These are phyloP conservation scores for Ips typographus DNA, from an alignment of 1,140 invertebrate species.

Conservation along the genomic window DNA sequence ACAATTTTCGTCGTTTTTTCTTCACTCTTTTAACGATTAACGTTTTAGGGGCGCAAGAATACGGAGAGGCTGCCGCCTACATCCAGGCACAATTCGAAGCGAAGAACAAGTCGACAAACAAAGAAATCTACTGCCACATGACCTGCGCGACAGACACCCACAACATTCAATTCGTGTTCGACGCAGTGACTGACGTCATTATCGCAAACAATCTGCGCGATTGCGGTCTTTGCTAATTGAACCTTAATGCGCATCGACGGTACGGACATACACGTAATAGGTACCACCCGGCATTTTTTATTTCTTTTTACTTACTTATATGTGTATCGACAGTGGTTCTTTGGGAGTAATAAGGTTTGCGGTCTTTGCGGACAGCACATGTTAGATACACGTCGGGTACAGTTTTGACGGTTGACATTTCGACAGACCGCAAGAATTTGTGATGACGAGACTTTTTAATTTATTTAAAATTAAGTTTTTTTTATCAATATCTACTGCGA, in stretches of 20 bases:
- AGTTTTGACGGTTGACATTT: too few species aligned
- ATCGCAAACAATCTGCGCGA: constrained; percentile 93
- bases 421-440: too few species aligned
- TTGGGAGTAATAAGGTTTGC: too few species aligned
- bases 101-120: constrained; percentile 82
- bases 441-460: too few species aligned
- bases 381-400: too few species aligned
- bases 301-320: not conserved
- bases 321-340: too few species aligned
- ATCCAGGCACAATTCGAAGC: constrained; percentile 89
- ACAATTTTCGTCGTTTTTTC: not conserved
- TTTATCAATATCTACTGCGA: too few species aligned
- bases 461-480: too few species aligned
- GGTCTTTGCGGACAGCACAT: too few species aligned
- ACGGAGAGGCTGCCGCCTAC: constrained; percentile 83
- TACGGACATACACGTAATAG: not conserved
- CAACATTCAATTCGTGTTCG: constrained; percentile 91
- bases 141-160: constrained; percentile 91
- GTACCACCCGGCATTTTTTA: not conserved
- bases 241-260: not conserved
- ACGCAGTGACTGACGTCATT: constrained; percentile 89
- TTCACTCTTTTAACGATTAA: too few species aligned
- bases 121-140: constrained; percentile 91
- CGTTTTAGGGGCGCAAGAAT: constrained; percentile 73
- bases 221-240: constrained; percentile 68